Conservation (phyloP, 1,140 invertebrate genomes). For the Scaptomyza graminum region DNA sequence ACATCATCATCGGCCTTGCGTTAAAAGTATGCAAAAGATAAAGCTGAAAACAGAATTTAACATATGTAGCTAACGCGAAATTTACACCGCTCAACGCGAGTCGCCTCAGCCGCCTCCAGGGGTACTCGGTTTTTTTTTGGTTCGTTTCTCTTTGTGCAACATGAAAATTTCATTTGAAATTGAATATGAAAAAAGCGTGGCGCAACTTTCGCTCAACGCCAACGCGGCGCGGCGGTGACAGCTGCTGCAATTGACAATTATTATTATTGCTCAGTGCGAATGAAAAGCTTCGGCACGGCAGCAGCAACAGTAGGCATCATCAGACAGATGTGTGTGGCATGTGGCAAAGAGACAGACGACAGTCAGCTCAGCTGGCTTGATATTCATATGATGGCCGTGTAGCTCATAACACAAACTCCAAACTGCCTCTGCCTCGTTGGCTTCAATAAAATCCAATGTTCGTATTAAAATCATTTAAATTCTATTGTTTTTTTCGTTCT, state of each 20-base stretch:
- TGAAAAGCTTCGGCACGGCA: slow-evolving; percentile 44
- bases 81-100: slow-evolving; percentile 50
- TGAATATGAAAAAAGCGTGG: slow-evolving; percentile 69
- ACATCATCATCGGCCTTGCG: neutral
- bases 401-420: slow-evolving; percentile 59
- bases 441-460: slow-evolving; percentile 79
- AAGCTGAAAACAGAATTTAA: slow-evolving; percentile 70
- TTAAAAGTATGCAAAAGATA: slow-evolving; percentile 66
- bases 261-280: slow-evolving; percentile 80
- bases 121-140: neutral
- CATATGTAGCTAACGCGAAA: slow-evolving; percentile 74
- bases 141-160: slow-evolving; percentile 15
- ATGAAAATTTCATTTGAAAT: slow-evolving; percentile 81
- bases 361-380: slow-evolving; percentile 35
- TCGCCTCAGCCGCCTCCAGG: too few species aligned
- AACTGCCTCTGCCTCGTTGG: slow-evolving; percentile 58
- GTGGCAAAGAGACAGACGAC: slow-evolving; percentile 7
- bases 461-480: slow-evolving; percentile 82
- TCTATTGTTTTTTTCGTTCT: slow-evolving; percentile 74
- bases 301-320: slow-evolving; percentile 5
- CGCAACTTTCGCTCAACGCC: slow-evolving; percentile 1
- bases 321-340: slow-evolving; percentile 4
- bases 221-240: slow-evolving; percentile 37
- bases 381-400: slow-evolving; percentile 70
- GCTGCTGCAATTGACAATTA: slow-evolving; percentile 81